phyloP scores from a whole-genome alignment of 2,888 invertebrate genomes.

The Drosophila diplacantha region DNA sequence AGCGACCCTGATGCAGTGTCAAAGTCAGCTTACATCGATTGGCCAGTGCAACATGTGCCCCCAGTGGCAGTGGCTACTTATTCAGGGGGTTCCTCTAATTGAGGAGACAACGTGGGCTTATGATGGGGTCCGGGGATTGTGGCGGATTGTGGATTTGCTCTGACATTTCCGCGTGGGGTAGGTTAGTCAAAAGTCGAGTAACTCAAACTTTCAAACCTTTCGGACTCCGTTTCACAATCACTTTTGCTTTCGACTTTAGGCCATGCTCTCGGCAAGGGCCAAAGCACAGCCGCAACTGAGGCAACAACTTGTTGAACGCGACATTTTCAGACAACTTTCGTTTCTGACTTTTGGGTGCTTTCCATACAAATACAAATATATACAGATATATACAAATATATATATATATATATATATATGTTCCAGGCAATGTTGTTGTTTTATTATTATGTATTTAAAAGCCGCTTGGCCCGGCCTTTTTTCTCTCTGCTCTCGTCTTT shows the following conservation, averaged over 20 bases:
- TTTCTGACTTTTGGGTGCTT: slow-evolving; percentile 60
- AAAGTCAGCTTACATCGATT: slow-evolving; percentile 69
- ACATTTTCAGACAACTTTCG: slow-evolving; percentile 70
- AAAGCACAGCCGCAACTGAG: slow-evolving; percentile 10
- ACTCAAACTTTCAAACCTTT: slow-evolving; percentile 66
- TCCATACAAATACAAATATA: slow-evolving; percentile 41
- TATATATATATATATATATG: slow-evolving; percentile 25
- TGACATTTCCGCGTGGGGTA: slow-evolving; percentile 55
- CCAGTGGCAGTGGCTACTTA: slow-evolving; percentile 7
- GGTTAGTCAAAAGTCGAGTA: slow-evolving; percentile 37
- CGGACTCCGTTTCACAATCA: slow-evolving; percentile 60
- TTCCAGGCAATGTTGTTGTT: slow-evolving; percentile 17
- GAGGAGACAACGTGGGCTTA: slow-evolving; percentile 8
- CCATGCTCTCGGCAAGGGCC: slow-evolving; percentile 41
- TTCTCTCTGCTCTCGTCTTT: slow-evolving; percentile 40
- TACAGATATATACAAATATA: no score
- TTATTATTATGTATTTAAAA: slow-evolving; percentile 36
- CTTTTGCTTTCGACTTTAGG: slow-evolving; percentile 65
- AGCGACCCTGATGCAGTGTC: slow-evolving; percentile 60
- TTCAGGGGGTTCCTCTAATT: slow-evolving; percentile 30
- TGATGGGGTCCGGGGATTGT: background rate
- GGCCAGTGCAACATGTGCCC: slow-evolving; percentile 11
- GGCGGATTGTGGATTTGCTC: slow-evolving; percentile 4
- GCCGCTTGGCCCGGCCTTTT: slow-evolving; percentile 41
- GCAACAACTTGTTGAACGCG: slow-evolving; percentile 50